phyloP scores from a whole-genome alignment of 2,113 vertebrate species.

The Hirundichthys speculiger region DNA sequence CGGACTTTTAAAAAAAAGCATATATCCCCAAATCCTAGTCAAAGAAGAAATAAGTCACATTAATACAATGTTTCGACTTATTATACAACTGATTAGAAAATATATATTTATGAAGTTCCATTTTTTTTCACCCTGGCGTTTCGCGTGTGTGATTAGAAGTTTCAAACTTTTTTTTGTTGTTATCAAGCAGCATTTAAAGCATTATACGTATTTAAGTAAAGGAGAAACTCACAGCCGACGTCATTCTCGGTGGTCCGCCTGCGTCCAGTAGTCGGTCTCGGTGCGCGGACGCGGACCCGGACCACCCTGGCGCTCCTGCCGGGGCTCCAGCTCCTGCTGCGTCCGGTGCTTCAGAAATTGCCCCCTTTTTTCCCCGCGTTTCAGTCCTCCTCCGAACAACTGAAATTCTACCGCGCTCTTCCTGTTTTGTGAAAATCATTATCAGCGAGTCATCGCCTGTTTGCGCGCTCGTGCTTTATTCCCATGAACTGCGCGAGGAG shows the following conservation, averaged over 20 bases:
- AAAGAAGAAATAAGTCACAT: no score
- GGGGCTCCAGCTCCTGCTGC: constrained; percentile 32
- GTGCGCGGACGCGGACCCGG: constrained; percentile 33
- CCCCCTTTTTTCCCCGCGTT: not conserved
- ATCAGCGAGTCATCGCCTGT: not conserved
- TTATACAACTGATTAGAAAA: no score
- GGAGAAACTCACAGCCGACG: not conserved
- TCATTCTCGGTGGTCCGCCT: not conserved
- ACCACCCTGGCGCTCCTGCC: constrained; percentile 42
- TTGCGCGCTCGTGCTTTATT: not conserved
- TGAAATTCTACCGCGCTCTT: not conserved
- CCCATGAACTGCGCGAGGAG: constrained; percentile 6
- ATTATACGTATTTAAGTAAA: not conserved
- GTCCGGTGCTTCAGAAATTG: constrained; percentile 10
- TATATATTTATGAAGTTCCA: no score
- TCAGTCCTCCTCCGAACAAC: not conserved
- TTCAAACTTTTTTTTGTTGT: constrained; percentile 10
- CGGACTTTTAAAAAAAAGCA: no score
- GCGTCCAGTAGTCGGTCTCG: constrained; percentile 8
- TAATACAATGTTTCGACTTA: no score
- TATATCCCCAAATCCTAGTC: no score
- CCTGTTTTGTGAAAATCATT: not conserved
- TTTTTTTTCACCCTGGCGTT: no score
- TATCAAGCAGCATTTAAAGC: not conserved
- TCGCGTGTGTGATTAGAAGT: no score